Percentiles rank a stretch among this genome's conserved stretches.
Conservation (phyloP, 2,797 vertebrate species). For the Acipenser ruthenus region DNA sequence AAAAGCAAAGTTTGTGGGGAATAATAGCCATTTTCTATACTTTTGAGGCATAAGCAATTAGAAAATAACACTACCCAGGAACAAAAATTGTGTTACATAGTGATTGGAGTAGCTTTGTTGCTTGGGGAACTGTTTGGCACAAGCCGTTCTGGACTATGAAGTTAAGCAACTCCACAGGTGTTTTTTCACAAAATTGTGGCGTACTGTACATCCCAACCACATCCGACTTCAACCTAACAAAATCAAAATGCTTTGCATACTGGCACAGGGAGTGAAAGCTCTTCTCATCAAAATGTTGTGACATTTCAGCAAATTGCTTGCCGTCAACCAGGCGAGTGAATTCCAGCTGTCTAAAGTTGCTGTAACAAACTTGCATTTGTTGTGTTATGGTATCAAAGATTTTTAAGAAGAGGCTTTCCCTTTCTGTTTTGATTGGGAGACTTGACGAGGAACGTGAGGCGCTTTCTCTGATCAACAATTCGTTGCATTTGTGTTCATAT, state of each 20-base stretch:
- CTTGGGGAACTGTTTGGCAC: slow-evolving; percentile 19
- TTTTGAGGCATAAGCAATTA: too few species aligned
- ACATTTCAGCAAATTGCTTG: slow-evolving; percentile 15
- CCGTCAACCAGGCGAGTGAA: slow-evolving; percentile 21
- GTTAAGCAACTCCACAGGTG: too few species aligned
- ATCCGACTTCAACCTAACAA: too few species aligned
- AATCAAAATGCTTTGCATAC: too few species aligned
- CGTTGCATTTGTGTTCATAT: slow-evolving; percentile 14
- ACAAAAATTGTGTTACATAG: too few species aligned
- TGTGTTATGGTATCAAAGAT: slow-evolving; percentile 21
- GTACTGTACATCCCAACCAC: too few species aligned
- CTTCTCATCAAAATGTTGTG: slow-evolving; percentile 16
- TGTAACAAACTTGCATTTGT: slow-evolving; percentile 21
- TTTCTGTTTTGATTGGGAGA: slow-evolving; percentile 19
- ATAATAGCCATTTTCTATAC: too few species aligned
- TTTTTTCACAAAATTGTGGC: too few species aligned
- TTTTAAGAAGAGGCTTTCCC: slow-evolving; percentile 15
- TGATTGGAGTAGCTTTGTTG: slow-evolving; percentile 20
- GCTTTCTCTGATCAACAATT: slow-evolving; percentile 7
- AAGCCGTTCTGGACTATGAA: too few species aligned
- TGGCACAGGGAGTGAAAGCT: slow-evolving; percentile 13
- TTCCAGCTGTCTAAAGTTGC: slow-evolving; percentile 15
- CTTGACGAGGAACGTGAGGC: slow-evolving; percentile 1
- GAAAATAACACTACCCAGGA: too few species aligned
- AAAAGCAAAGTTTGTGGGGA: too few species aligned